A percentile compares a stretch with the other conserved stretches of the same genome.
phyloP scores from a whole-genome alignment of 2,797 vertebrate species.

The Coreius guichenoti region DNA sequence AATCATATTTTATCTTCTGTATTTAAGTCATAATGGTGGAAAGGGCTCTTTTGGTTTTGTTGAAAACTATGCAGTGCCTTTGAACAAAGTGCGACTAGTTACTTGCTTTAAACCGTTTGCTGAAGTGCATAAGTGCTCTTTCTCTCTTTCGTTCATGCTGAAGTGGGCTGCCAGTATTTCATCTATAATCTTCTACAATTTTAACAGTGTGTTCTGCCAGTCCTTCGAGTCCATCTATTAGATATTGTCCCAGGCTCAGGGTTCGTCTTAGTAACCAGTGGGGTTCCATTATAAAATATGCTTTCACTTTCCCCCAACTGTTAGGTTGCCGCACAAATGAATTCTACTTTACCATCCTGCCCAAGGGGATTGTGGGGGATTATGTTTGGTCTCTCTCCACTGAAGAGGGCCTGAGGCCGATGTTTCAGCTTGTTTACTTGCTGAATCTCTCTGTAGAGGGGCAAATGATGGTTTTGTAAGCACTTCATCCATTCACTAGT shows the following conservation, averaged over 20 bases:
- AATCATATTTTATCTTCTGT: conserved; percentile 27
- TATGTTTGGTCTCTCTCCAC: conserved; percentile 41
- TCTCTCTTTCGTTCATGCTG: neutral
- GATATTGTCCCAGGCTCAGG: conserved; percentile 22
- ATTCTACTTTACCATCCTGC: conserved; percentile 42
- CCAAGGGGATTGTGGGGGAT: conserved; percentile 50
- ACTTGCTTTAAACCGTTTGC: conserved; percentile 13
- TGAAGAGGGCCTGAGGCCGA: conserved; percentile 52
- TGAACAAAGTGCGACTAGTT: conserved; percentile 14
- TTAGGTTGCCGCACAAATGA: conserved; percentile 55
- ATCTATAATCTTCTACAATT: conserved; percentile 34
- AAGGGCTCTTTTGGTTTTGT: conserved; percentile 14
- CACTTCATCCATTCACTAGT: conserved; percentile 22
- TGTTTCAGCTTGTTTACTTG: conserved; percentile 56
- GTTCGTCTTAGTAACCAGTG: conserved; percentile 21
- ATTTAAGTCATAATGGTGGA: neutral
- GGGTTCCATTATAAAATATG: conserved; percentile 21
- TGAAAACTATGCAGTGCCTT: neutral
- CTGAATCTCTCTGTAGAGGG: conserved; percentile 41
- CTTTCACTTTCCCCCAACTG: conserved; percentile 13
- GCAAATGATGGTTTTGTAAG: conserved; percentile 33
- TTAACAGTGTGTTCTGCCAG: conserved; percentile 13
- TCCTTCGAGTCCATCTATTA: conserved; percentile 23
- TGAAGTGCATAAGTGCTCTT: conserved; percentile 36
- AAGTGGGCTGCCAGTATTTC: conserved; percentile 30